A percentile compares a stretch with the other conserved stretches of the same genome.
Conservation (phyloP, 2,888 invertebrate species). For the Platynereis dumerilii region DNA sequence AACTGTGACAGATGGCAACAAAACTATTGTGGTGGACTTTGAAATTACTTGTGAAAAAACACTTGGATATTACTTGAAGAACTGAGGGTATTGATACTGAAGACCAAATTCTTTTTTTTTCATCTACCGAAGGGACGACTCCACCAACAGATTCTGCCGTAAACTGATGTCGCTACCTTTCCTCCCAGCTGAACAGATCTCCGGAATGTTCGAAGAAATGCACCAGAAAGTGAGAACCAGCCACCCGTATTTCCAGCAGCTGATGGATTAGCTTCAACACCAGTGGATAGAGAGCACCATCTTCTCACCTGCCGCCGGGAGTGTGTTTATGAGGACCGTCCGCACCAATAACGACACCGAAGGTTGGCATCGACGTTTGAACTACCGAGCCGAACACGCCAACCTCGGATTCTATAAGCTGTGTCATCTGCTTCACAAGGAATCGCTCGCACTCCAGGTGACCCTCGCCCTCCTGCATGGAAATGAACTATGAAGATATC, state of each 20-base stretch:
- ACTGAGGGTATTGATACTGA: too few species aligned
- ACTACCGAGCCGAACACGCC: background rate
- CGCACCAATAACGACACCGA: conserved; percentile 5
- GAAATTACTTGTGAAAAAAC: too few species aligned
- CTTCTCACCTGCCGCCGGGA: background rate
- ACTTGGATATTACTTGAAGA: too few species aligned
- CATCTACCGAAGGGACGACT: too few species aligned
- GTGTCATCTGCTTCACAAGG: background rate
- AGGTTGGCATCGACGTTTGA: conserved; percentile 8
- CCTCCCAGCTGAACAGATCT: conserved; percentile 7
- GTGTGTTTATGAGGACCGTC: background rate
- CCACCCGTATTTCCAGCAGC: background rate
- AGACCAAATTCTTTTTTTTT: too few species aligned
- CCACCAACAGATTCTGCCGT: too few species aligned
- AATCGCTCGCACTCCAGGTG: background rate
- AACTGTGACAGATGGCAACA: too few species aligned
- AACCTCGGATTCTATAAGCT: background rate
- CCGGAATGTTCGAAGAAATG: background rate
- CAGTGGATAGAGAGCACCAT: background rate
- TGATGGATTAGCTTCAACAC: background rate
- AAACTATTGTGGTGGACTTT: too few species aligned
- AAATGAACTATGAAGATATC: too few species aligned
- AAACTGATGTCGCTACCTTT: conserved; percentile 8
- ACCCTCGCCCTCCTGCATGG: too few species aligned
- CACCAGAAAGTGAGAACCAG: background rate